Percentiles rank a stretch among this genome's conserved stretches.
phyloP scores from a whole-genome alignment of 2,888 invertebrate species.

The Tenthredo livida region DNA sequence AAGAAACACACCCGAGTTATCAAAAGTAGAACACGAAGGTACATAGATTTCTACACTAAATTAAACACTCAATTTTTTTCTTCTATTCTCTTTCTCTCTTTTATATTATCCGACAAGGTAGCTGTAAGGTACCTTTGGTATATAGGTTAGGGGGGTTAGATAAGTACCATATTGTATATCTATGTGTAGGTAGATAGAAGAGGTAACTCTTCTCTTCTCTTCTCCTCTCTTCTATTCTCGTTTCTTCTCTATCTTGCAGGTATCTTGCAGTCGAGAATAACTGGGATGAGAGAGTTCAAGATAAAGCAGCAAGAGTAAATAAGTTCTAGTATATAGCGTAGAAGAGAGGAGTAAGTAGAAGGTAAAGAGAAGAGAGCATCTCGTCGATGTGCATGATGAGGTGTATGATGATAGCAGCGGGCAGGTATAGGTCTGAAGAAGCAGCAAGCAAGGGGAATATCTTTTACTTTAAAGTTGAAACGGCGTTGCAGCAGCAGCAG shows the following conservation, averaged over 20 bases:
- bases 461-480: constrained; percentile 35
- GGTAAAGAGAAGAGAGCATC: neutral
- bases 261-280: neutral
- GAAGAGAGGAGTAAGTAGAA: neutral
- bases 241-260: neutral
- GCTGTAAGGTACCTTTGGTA: neutral
- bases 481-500: neutral
- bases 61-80: neutral
- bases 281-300: neutral
- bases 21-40: neutral
- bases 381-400: neutral
- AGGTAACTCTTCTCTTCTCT: neutral
- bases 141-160: neutral
- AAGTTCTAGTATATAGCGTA: neutral
- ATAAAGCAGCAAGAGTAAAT: neutral
- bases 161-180: neutral
- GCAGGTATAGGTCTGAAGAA: neutral
- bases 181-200: neutral
- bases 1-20: neutral
- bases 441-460: neutral
- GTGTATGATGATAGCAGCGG: neutral
- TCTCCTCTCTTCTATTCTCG: neutral
- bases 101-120: neutral
- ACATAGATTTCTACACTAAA: constrained; percentile 19
- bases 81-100: neutral